Percentiles rank a stretch among this genome's conserved stretches.
Conservation (phyloP, 2,797 vertebrate genomes). For the Amazona ochrocephala region DNA sequence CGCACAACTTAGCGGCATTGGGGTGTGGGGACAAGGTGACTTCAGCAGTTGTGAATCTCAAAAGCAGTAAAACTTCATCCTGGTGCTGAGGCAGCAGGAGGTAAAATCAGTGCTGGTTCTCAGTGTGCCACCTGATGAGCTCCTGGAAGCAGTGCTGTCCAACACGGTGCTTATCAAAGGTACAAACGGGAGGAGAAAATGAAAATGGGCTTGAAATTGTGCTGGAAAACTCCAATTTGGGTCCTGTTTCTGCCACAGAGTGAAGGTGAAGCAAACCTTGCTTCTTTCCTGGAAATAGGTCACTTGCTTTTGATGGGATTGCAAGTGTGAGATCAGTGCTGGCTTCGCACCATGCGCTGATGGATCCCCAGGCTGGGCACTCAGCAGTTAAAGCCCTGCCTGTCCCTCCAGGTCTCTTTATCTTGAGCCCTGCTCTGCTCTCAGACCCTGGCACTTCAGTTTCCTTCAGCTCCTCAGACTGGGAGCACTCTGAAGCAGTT, state of each 20-base stretch:
- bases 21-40: background rate
- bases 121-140: background rate
- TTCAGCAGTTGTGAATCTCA: background rate
- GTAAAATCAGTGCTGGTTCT: background rate
- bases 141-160: background rate
- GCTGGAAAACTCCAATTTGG: background rate
- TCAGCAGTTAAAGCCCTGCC: background rate
- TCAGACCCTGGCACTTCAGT: background rate
- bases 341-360: background rate
- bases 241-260: background rate
- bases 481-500: background rate
- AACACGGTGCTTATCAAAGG: fast-evolving
- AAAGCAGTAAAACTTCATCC: background rate
- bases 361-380: background rate
- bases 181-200: background rate
- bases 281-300: background rate
- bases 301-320: background rate
- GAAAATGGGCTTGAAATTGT: background rate
- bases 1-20: background rate
- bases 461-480: background rate
- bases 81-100: background rate
- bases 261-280: background rate
- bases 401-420: background rate
- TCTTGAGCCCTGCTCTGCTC: background rate
- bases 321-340: background rate